Conservation (phyloP, 2,888 invertebrate genomes). For the Dastarcus helophoroides region DNA sequence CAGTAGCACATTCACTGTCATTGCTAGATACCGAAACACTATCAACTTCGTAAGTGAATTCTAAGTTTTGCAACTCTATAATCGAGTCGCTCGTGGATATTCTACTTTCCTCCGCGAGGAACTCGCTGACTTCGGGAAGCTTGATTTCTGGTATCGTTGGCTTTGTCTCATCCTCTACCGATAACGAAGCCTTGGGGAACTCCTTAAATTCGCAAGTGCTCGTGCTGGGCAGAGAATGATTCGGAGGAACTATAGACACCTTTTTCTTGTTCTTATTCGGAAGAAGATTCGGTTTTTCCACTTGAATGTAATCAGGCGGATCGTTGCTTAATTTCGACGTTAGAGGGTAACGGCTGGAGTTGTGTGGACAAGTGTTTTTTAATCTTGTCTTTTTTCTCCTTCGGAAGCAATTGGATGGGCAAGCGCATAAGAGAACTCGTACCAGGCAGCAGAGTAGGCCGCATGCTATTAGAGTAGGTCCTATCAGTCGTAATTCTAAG, state of each 20-base stretch:
- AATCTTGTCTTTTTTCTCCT: slow-evolving; percentile 51
- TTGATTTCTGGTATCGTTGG: slow-evolving; percentile 23
- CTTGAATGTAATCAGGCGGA: slow-evolving; percentile 40
- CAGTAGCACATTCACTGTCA: slow-evolving; percentile 21
- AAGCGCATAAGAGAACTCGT: slow-evolving; percentile 74
- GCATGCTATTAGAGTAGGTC: slow-evolving; percentile 58
- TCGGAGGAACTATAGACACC: slow-evolving; percentile 36
- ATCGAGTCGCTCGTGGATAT: slow-evolving; percentile 32
- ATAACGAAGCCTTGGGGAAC: slow-evolving; percentile 23
- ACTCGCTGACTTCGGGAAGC: slow-evolving; percentile 19
- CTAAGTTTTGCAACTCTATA: slow-evolving; percentile 37
- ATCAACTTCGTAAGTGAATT: slow-evolving; percentile 29
- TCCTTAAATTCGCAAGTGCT: slow-evolving; percentile 31
- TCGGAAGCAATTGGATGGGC: slow-evolving; percentile 64
- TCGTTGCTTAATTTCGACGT: slow-evolving; percentile 41
- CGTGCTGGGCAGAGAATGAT: slow-evolving; percentile 33
- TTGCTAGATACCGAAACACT: slow-evolving; percentile 33
- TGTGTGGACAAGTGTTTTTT: slow-evolving; percentile 37
- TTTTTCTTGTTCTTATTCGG: slow-evolving; percentile 32
- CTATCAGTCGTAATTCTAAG: slow-evolving; percentile 73
- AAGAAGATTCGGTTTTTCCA: slow-evolving; percentile 25
- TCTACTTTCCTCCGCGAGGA: slow-evolving; percentile 18
- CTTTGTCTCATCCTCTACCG: slow-evolving; percentile 16
- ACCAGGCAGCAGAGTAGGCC: slow-evolving; percentile 75
- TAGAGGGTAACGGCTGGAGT: slow-evolving; percentile 37